phyloP scores from a whole-genome alignment of 2,113 vertebrate genomes.

The Azemiops feae region DNA sequence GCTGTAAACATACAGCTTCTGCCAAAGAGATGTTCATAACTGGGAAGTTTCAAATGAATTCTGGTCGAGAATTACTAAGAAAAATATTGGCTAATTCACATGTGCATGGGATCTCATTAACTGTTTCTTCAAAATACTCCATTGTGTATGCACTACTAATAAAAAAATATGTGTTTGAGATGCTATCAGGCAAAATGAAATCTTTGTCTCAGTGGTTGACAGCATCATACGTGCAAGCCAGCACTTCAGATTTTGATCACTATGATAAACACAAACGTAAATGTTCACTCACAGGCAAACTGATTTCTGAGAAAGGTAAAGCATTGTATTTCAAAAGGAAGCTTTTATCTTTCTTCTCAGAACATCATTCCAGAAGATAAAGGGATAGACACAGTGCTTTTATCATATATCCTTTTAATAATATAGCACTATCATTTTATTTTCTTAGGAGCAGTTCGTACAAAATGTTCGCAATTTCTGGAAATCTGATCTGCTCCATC shows the following conservation, averaged over 20 bases:
- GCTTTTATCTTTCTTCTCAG: not conserved
- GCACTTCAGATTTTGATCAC: not conserved
- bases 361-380: not conserved
- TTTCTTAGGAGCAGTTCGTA: not conserved
- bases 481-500: not conserved
- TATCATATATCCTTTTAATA: not conserved
- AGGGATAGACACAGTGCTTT: not conserved
- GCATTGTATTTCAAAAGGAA: not conserved
- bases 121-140: not conserved
- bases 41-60: no score
- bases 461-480: not conserved
- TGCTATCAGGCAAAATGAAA: not conserved
- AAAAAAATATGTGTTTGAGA: not conserved
- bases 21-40: no score
- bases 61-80: no score
- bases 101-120: no score
- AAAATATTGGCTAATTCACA: no score
- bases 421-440: not conserved
- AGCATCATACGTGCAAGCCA: not conserved
- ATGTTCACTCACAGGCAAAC: conserved; percentile 1
- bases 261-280: not conserved
- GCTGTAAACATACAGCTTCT: no score
- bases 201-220: not conserved
- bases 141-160: not conserved
- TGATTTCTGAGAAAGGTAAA: conserved; percentile 10